phyloP scores from a whole-genome alignment of 1,140 invertebrate species.

The Condylostylus longicornis region DNA sequence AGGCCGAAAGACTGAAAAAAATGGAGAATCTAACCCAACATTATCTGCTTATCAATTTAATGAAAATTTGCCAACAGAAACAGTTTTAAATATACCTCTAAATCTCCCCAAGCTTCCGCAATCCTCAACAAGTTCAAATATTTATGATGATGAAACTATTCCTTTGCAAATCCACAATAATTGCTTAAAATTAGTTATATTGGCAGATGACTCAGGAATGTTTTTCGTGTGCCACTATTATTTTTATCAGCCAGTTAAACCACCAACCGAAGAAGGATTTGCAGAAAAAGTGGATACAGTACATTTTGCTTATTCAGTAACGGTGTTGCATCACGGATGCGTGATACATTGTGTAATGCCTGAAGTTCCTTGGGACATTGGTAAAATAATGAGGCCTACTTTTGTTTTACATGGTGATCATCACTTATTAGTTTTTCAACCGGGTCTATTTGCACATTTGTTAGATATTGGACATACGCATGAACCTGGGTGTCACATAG shows the following conservation, averaged over 20 bases:
- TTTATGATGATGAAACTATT: slow-evolving; percentile 63
- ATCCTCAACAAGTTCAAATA: slow-evolving; percentile 36
- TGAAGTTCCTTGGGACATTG: slow-evolving; percentile 57
- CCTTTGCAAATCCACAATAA: slow-evolving; percentile 64
- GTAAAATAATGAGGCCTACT: slow-evolving; percentile 54
- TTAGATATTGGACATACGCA: slow-evolving; percentile 64
- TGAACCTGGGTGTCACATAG: slow-evolving; percentile 63
- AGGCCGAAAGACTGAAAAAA: slow-evolving; percentile 38
- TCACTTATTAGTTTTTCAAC: slow-evolving; percentile 60
- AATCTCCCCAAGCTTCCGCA: slow-evolving; percentile 55
- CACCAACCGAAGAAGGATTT: slow-evolving; percentile 39
- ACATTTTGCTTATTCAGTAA: slow-evolving; percentile 69
- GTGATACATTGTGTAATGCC: slow-evolving; percentile 68
- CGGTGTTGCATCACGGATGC: slow-evolving; percentile 62
- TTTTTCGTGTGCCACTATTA: slow-evolving; percentile 76
- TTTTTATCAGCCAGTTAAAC: slow-evolving; percentile 55
- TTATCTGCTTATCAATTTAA: slow-evolving; percentile 71
- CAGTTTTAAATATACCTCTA: slow-evolving; percentile 69
- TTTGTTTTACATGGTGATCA: slow-evolving; percentile 58
- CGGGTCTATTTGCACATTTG: slow-evolving; percentile 61
- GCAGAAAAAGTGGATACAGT: slow-evolving; percentile 45
- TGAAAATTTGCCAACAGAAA: slow-evolving; percentile 66
- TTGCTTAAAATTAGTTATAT: slow-evolving; percentile 60
- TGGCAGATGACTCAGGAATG: slow-evolving; percentile 52
- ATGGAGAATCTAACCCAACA: slow-evolving; percentile 44